Conservation (phyloP, 2,113 vertebrate species). For the Notothenia coriiceps region DNA sequence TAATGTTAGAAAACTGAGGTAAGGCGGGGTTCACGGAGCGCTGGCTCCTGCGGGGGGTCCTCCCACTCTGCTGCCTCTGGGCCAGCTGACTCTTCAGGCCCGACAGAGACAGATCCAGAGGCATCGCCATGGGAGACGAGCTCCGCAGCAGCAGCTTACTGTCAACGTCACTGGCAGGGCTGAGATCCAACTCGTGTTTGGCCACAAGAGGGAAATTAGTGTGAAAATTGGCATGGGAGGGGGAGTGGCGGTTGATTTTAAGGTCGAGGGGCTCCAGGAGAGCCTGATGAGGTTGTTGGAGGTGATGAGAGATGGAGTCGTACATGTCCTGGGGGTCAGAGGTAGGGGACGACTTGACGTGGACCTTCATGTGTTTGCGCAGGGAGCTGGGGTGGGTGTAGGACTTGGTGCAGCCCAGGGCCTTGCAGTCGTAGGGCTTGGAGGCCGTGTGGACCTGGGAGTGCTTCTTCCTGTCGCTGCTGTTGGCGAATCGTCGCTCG, state of each 20-base stretch:
- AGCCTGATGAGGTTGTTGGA: slow-evolving; percentile 62
- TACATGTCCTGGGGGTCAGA: slow-evolving; percentile 82
- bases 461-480: slow-evolving; percentile 97
- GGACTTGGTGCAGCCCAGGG: slow-evolving; percentile 95
- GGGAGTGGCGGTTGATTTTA: slow-evolving; percentile 73
- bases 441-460: slow-evolving; percentile 96
- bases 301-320: slow-evolving; percentile 61
- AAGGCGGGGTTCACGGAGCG: slow-evolving; percentile 86
- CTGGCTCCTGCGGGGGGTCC: slow-evolving; percentile 64
- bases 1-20: slow-evolving; percentile 95
- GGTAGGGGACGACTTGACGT: slow-evolving; percentile 92
- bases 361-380: slow-evolving; percentile 97
- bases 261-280: slow-evolving; percentile 77
- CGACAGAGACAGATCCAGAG: slow-evolving; percentile 78
- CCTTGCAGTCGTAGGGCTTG: slow-evolving; percentile 97
- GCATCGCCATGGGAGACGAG: slow-evolving; percentile 65
- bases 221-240: slow-evolving; percentile 44
- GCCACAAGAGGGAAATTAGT: slow-evolving; percentile 61
- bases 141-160: slow-evolving; percentile 71
- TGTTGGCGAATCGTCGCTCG: slow-evolving; percentile 96
- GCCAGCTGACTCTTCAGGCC: slow-evolving; percentile 81
- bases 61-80: slow-evolving; percentile 66
- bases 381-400: slow-evolving; percentile 97
- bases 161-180: slow-evolving; percentile 46
- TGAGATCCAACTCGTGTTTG: slow-evolving; percentile 32